Base-by-base conservation (phyloP, 1,140 invertebrate genomes). In the Drosophila sp. region DNA sequence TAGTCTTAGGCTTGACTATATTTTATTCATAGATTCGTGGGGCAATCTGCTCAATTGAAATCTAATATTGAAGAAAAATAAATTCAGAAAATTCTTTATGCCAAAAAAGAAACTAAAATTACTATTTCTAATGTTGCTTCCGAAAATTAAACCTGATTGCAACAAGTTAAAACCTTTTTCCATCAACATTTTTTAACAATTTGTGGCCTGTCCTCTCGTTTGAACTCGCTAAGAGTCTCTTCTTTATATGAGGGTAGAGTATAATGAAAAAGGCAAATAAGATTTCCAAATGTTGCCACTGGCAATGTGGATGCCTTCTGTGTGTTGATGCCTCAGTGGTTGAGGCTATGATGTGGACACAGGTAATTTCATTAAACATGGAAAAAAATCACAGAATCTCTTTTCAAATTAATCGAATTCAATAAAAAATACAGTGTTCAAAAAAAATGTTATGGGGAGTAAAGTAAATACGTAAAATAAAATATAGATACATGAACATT, bases 341-440 rank as follows among this genome's bases (percentile, higher is more conserved):
- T 33, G 8, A 54, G 54, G 25, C 33, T 5, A 40, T 47, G 38
- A 56, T 57, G 56, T 57, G 61, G 50, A 55, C 23, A 41, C 58
- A 32, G 56, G 60, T 82, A 75, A 79, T 82, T 75, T 63, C 35
- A 75, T 82, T 78, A 74, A 38, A 32, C 25, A n/a, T 6, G 1
- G 32, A 57, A 62, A 47, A 68, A 41, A 63, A 50, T 1, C 23
- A n/a, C 33, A 25, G 17, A 35, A 57, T 50, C 66, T 47, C 3
- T 17, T 27, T 11, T 6, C 27, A 35, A 25, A 61, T 61, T 61
- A 41, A 61, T 61, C 35, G 27, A 60, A 66, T 64, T 25, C 44
- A 33, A 27, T 50, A 50, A 27, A 55, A 64, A 25, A 6, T 17
- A 25, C 25, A 50, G 8, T 6, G 44, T 64, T 5, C 8, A 23